Base-by-base conservation (phyloP, 1,140 invertebrate species). In the Dendroctonus ponderosae region DNA sequence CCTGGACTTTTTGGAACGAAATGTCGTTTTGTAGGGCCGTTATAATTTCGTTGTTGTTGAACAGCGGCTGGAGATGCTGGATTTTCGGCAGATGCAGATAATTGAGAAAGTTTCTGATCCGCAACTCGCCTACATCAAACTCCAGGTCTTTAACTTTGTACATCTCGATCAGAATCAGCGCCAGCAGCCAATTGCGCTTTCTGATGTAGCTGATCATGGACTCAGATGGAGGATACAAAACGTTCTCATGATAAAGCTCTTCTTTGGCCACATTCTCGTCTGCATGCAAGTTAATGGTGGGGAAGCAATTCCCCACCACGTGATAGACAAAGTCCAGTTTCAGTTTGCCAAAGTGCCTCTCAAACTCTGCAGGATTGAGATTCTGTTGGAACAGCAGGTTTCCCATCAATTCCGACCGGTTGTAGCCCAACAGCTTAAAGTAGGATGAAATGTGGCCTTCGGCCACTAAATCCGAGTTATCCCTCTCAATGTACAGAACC, bases 311-410 rank as follows among this genome's bases (percentile, higher is more conserved):
- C 1, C 81, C 71, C 6, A 83, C 79, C 11, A 86, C 82, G 14
- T 83, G 83, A 69, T 86, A 82, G 2, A 85, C 79, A 46, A 86
- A 78, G 79, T 86, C 85, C 15, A 86, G 74, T 74, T 84, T 82
- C 5, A 86, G 71, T 46, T 80, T 82, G 3, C 75, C 69, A 9
- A 85, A 84, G 67, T 84, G 77, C 0, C 71, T 59, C 71, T 86
- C 85, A 46, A 86, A 82, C 53, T 84, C 79, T 11, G 79, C 67
- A 0, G 84, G 84, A 12, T 85, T 81, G 5, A 82, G 70, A 42
- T 82, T 75, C 12, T 80, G 75, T 46, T 85, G 78, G 65, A 85
- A 86, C 67, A 87, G 80, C 49, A 87, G 77, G 71, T 84, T 80
- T 0, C 84, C 84, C 54, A 86, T 78, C 0, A 82, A 70, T 56